A percentile compares a stretch with the other conserved stretches of the same genome.
Evolutionary conservation across 2,888 invertebrate species (phyloP).

Genomic region (Tachina fera): DNA sequence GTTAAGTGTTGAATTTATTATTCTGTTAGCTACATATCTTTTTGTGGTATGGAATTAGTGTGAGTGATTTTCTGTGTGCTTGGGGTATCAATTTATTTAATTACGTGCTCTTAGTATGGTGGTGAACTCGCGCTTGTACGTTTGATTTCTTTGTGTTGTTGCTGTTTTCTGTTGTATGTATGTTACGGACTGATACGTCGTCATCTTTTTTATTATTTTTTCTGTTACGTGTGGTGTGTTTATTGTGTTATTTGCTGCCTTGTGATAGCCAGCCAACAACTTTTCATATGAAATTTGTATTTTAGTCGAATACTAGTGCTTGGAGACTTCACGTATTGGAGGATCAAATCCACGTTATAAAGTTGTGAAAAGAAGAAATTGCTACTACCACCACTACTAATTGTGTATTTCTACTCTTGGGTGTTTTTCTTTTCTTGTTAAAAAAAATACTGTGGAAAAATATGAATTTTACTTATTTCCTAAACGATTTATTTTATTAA

Average conservation of each 20-base stretch:
- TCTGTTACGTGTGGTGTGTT: constrained; percentile 45
- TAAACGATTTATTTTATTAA: background rate
- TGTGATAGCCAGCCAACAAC: constrained; percentile 66
- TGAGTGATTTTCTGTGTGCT: constrained; percentile 22
- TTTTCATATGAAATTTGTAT: constrained; percentile 71
- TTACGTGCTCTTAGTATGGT: constrained; percentile 46
- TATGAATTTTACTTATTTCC: constrained; percentile 17
- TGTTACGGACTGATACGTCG: constrained; percentile 49
- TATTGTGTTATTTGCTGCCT: constrained; percentile 54
- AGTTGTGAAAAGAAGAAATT: constrained; percentile 57
- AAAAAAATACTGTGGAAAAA: constrained; percentile 42
- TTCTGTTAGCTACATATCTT: background rate
- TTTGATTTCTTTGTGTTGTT: constrained; percentile 58
- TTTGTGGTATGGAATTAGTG: background rate
- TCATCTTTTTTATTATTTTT: constrained; percentile 35
- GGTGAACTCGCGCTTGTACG: constrained; percentile 41
- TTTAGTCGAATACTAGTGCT: constrained; percentile 79
- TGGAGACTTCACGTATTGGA: constrained; percentile 83
- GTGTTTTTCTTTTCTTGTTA: constrained; percentile 48
- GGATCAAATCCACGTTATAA: constrained; percentile 81
- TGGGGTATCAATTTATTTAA: constrained; percentile 49
- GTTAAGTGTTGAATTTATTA: background rate
- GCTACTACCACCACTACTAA: constrained; percentile 43
- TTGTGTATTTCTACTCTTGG: constrained; percentile 64
- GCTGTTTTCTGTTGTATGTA: constrained; percentile 16